phyloP scores from a whole-genome alignment of 2,113 vertebrate species.

The Carettochelys insculpta region DNA sequence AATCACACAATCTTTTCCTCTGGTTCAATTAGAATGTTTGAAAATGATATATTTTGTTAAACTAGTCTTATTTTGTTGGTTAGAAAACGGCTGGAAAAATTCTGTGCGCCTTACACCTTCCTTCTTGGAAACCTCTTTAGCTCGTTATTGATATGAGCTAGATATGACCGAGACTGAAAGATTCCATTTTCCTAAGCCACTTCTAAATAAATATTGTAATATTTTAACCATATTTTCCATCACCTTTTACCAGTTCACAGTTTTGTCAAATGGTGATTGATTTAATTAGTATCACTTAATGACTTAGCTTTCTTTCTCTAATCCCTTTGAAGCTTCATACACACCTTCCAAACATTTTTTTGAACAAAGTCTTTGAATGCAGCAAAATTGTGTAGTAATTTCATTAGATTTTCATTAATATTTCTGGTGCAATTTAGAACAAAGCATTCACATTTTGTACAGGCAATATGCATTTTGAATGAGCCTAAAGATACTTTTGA shows the following conservation, averaged over 20 bases:
- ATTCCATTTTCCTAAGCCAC: neutral
- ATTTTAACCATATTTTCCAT: neutral
- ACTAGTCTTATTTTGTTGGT: neutral
- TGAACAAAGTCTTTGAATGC: constrained; percentile 13
- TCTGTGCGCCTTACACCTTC: neutral
- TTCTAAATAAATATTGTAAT: neutral
- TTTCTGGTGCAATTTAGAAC: constrained; percentile 43
- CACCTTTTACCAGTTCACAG: neutral
- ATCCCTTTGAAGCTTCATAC: constrained; percentile 25
- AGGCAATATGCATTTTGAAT: constrained; percentile 44
- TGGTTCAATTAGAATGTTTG: neutral
- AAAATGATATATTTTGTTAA: neutral
- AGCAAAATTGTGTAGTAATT: constrained; percentile 32
- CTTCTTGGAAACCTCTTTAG: neutral
- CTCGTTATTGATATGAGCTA: neutral
- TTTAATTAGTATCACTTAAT: neutral
- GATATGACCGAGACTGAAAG: neutral
- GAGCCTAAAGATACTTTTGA: constrained; percentile 65
- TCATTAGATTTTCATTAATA: constrained; percentile 56
- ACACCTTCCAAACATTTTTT: constrained; percentile 17
- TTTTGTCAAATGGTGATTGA: neutral
- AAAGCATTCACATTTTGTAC: constrained; percentile 58
- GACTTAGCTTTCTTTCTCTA: neutral
- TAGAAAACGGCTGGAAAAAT: neutral
- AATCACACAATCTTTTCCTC: neutral